phyloP scores from a whole-genome alignment of 92 coral and sea anemone species.

The Bergia sp. region DNA sequence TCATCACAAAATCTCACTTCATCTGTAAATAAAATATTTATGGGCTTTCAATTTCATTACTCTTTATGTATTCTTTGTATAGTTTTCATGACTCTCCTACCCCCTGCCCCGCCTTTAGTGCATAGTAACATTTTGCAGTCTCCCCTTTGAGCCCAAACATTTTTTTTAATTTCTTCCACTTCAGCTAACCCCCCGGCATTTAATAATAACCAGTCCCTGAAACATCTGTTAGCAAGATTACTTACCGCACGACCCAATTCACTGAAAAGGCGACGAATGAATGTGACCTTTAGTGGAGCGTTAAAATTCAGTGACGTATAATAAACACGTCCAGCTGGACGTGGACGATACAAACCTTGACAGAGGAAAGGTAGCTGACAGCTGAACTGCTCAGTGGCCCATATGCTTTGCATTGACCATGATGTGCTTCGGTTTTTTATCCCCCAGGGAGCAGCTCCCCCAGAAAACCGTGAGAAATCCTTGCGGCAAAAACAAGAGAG shows the following conservation, averaged over 20 bases:
- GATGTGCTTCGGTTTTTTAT: neutral
- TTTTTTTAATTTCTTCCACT: no score
- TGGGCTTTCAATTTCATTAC: no score
- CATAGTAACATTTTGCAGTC: no score
- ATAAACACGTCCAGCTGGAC: neutral
- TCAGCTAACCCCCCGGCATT: no score
- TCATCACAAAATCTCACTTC: no score
- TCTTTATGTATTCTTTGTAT: no score
- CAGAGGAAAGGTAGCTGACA: neutral
- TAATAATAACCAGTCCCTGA: neutral
- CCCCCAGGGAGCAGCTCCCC: neutral
- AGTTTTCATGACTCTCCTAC: no score
- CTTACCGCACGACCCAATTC: neutral
- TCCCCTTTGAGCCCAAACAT: no score
- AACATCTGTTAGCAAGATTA: slow-evolving; percentile 11
- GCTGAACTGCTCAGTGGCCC: neutral
- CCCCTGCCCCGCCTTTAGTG: no score
- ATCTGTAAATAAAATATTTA: no score
- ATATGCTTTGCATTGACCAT: neutral
- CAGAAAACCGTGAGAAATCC: neutral
- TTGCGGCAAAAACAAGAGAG: neutral
- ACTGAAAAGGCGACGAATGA: neutral
- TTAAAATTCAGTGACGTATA: neutral
- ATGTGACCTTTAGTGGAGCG: neutral
- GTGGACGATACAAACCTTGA: neutral